These are phyloP conservation scores for Pseudolaguvia tuberculata DNA, from an alignment of 2,113 vertebrate species.

Conservation along the genomic window DNA sequence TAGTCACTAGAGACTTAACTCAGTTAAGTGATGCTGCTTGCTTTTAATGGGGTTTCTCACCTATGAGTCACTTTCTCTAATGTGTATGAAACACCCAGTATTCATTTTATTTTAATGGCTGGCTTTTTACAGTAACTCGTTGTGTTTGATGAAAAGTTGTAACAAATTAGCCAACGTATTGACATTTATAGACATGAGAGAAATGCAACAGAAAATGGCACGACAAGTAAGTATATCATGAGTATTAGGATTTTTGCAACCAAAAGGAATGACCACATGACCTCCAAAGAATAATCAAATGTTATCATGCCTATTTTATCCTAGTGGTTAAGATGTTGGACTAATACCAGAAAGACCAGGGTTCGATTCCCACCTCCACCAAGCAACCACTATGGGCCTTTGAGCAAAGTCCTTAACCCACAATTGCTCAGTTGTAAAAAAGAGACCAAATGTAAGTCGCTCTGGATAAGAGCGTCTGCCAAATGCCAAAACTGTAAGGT, in stretches of 20 bases:
- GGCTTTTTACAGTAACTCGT: background rate
- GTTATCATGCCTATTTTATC: too few relatives aligned
- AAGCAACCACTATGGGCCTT: too few relatives aligned
- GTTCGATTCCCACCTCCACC: too few relatives aligned
- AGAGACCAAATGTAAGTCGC: too few relatives aligned
- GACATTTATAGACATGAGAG: background rate
- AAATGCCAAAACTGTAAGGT: too few relatives aligned
- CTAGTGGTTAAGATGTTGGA: too few relatives aligned
- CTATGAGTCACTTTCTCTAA: constrained; percentile 43
- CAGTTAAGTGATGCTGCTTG: constrained; percentile 28
- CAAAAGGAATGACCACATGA: too few relatives aligned
- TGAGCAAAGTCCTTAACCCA: too few relatives aligned
- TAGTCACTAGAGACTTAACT: constrained; percentile 11
- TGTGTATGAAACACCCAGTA: constrained; percentile 23
- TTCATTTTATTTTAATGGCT: constrained; percentile 4
- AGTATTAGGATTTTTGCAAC: background rate
- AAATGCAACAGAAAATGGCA: background rate
- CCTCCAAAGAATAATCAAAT: too few relatives aligned
- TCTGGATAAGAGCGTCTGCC: too few relatives aligned
- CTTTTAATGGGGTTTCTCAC: constrained; percentile 56
- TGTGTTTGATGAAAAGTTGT: background rate
- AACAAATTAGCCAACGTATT: background rate
- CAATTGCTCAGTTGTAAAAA: too few relatives aligned
- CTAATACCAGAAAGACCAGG: too few relatives aligned
- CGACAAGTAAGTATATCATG: background rate